Evolutionary conservation across 2,113 vertebrate genomes (phyloP).

Genomic region (Alethe castanea): DNA sequence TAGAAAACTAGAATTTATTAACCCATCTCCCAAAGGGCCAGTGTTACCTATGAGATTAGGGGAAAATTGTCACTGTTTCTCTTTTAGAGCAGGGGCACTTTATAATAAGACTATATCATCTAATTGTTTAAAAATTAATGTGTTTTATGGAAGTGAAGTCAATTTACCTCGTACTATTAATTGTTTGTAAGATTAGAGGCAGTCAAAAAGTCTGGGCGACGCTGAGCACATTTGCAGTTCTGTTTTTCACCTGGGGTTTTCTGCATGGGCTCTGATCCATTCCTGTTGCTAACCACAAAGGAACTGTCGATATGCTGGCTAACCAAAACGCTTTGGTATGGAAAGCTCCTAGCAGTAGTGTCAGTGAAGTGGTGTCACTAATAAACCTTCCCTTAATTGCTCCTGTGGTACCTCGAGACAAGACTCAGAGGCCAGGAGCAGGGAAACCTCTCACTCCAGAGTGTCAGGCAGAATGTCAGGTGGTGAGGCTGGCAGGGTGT

Average conservation of each 20-base stretch:
- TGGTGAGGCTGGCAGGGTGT: background rate
- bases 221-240: background rate
- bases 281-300: background rate
- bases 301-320: background rate
- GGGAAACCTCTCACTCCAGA: conserved; percentile 4
- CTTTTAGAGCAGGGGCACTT: background rate
- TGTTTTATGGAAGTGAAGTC: conserved; percentile 26
- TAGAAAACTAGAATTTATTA: conserved; percentile 62
- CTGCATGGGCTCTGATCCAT: background rate
- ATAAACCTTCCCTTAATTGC: conserved; percentile 61
- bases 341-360: background rate
- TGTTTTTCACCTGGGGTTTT: background rate
- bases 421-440: conserved; percentile 6
- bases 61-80: conserved; percentile 11
- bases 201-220: background rate
- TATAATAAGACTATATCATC: background rate
- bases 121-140: background rate
- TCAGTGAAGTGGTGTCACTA: conserved; percentile 41
- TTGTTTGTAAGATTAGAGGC: background rate
- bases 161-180: background rate
- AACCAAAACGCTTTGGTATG: background rate
- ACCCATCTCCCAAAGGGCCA: conserved; percentile 9
- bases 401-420: background rate
- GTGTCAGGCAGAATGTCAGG: conserved; percentile 18
- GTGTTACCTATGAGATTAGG: conserved; percentile 18